Evolutionary conservation across 2,113 vertebrate species (phyloP), one percentile per base, ranked within the genome.

Genomic region (Paralichthys olivaceus): DNA sequence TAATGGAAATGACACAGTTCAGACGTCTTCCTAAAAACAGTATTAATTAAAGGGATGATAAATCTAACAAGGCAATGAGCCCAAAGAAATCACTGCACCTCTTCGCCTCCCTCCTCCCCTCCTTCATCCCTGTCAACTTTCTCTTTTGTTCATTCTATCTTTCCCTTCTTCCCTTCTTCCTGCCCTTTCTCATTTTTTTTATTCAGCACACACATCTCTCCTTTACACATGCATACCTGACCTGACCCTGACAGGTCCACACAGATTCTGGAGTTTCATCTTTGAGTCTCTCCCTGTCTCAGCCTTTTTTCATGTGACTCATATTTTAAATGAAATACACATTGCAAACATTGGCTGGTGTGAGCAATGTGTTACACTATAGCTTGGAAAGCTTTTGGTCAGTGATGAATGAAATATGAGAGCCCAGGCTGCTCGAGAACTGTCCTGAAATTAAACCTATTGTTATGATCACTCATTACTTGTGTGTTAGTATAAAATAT

Each of bases 11-110:
- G 97, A 97, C 97, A 97, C 96, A 96, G 96, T 97, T 98, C 97
- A 98, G 96, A 97, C 94, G 94, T 95, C 95, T 96, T 96, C 94
- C 93, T 96, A 98, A 98, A 98, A 99, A 98, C 96, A 97, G 95
- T 96, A 97, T 98, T 98, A 98, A 98, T 98, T 98, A 99, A 97
- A 97, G 95, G 94, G 95, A 96, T 96, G 96, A 97, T 97, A 96
- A 95, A 96, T 95, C 96, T 97, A 98, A 98, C 96, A 97, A 97
- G 96, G 96, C 95, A 90, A 95, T 95, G 94, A 96, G 95, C 94
- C 89, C 88, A 88, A 91, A 91, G 94, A 95, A 94, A 80, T 76
- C 94, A 91, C 87, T 70, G 56, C 83, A 57, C 83, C 75, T 47
- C 76, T 70, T 60, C 49, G 28, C 47, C 32, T 59, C 61, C 81